Evolutionary conservation across 2,888 invertebrate genomes (phyloP), one percentile per base, ranked within the genome.

Genomic region (Isoperla grammatica): DNA sequence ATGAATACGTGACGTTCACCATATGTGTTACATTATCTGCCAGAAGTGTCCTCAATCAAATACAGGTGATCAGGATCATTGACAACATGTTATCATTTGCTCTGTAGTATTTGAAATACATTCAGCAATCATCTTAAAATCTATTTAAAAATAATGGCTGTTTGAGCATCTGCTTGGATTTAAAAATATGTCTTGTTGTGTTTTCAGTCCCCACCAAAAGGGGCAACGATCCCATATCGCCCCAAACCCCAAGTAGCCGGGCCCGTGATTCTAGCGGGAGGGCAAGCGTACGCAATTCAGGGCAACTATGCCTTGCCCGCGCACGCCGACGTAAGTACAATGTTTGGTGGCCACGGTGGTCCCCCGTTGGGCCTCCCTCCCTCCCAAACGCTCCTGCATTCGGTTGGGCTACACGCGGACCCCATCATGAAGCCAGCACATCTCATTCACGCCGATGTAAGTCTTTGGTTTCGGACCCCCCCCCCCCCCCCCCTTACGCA

Each of bases 161-260:
- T n/a, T n/a, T n/a, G n/a, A n/a, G n/a, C n/a, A n/a, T n/a, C n/a
- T n/a, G n/a, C n/a, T n/a, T n/a, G n/a, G n/a, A n/a, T n/a, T n/a
- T n/a, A n/a, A n/a, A n/a, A n/a, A n/a, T n/a, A n/a, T n/a, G n/a
- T 29, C 49, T 46, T 22, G 29, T 29, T 29, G 29, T 29, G 29
- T 29, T 29, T n/a, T 68, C 83, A 98, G 97, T 97, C 97, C 78
- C 98, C 99, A 78, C 98, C 98, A 68, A 98, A 99, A 85, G 98
- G 98, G 75, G 96, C 97, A 72, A 99, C 98, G 73, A 96, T 99
- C 77, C 97, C 98, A 70, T 99, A 98, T 84, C 89, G 97, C 81
- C 98, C 98, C 75, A 93, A 94, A 81, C 93, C 93, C 71, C 91
- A 92, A 77, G 90, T 95, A 71, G 90, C 90, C 71, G 90, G 90